phyloP scores from a whole-genome alignment of 2,113 vertebrate genomes.

The Cyrtonyx montezumae region DNA sequence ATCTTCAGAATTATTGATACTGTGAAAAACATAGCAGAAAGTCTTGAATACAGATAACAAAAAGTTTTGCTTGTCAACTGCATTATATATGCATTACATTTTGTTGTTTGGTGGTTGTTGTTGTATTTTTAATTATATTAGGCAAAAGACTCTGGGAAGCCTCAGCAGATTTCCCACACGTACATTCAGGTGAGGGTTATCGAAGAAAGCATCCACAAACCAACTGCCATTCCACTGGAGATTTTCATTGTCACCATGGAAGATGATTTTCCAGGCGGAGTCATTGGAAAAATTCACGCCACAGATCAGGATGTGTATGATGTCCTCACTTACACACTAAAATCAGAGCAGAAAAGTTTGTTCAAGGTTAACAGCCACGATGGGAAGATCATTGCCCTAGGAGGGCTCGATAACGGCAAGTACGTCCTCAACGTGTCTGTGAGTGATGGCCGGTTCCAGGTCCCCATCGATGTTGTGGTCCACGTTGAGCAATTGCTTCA shows the following conservation, averaged over 20 bases:
- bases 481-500: constrained; percentile 89
- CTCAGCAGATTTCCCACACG: constrained; percentile 85
- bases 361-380: constrained; percentile 95
- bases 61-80: neutral
- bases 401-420: constrained; percentile 90
- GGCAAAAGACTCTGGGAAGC: constrained; percentile 93
- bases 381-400: constrained; percentile 93
- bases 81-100: neutral
- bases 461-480: constrained; percentile 89
- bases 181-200: constrained; percentile 90
- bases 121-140: constrained; percentile 54
- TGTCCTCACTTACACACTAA: constrained; percentile 88
- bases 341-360: constrained; percentile 91
- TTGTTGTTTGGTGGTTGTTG: neutral
- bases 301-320: constrained; percentile 96
- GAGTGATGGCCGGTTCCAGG: constrained; percentile 93
- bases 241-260: constrained; percentile 97
- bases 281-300: constrained; percentile 96
- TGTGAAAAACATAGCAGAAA: neutral
- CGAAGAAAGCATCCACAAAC: constrained; percentile 94
- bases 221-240: constrained; percentile 89
- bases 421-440: constrained; percentile 93
- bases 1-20: neutral
- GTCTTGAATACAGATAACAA: neutral
- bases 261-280: constrained; percentile 96